phyloP scores from a whole-genome alignment of 2,888 invertebrate genomes.

The Ophion slaviceki region DNA sequence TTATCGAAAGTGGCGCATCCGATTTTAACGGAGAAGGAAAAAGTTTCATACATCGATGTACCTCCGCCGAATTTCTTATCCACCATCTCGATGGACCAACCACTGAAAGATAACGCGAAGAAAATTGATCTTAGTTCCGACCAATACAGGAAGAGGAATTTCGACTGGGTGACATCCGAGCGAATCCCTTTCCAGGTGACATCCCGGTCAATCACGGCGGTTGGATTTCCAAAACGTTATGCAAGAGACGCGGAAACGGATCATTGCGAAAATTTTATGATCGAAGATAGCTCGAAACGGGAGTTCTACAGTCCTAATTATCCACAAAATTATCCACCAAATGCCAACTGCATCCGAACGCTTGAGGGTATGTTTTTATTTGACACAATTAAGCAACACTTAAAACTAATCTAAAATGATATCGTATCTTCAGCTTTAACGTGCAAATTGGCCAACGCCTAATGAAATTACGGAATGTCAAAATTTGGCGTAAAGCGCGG shows the following conservation, averaged over 20 bases:
- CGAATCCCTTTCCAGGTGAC: constrained; percentile 20
- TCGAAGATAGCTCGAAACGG: constrained; percentile 85
- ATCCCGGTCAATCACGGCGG: constrained; percentile 44
- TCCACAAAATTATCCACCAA: constrained; percentile 88
- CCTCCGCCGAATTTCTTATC: constrained; percentile 19
- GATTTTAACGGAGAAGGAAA: neutral
- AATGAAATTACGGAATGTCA: neutral
- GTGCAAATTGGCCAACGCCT: neutral
- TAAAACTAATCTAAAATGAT: neutral
- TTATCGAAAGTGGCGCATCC: neutral
- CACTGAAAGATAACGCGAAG: neutral
- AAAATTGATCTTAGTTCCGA: neutral
- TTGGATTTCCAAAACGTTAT: constrained; percentile 71
- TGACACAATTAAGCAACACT: neutral
- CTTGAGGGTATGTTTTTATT: constrained; percentile 87
- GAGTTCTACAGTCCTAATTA: constrained; percentile 90
- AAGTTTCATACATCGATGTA: constrained; percentile 1
- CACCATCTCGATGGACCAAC: neutral
- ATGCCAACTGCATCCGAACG: constrained; percentile 87
- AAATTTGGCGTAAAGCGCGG: neutral
- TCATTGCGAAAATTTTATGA: constrained; percentile 85
- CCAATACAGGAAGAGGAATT: neutral
- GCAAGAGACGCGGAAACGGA: constrained; percentile 74
- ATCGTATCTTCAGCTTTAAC: neutral
- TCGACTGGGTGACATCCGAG: constrained; percentile 31